These are phyloP conservation scores for Pseudochaenichthys georgianus DNA, from an alignment of 2,797 vertebrate genomes.

Conservation along the genomic window DNA sequence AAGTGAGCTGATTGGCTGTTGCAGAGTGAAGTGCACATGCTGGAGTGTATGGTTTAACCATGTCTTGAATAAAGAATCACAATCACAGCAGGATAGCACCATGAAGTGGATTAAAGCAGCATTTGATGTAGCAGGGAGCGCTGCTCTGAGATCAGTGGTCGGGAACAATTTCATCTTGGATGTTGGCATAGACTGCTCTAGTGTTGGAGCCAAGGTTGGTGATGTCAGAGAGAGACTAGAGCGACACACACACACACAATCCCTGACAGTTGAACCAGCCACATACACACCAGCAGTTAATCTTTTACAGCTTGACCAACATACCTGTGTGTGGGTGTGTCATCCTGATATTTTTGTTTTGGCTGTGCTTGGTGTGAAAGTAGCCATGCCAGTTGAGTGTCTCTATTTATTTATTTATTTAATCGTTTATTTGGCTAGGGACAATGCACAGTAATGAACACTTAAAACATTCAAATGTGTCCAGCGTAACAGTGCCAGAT, in stretches of 20 bases:
- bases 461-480: too few species aligned
- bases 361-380: constrained; percentile 17
- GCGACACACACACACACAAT: not conserved
- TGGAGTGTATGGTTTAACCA: too few species aligned
- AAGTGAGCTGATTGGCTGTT: too few species aligned
- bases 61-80: too few species aligned
- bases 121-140: not conserved
- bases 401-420: not conserved
- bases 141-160: constrained; percentile 18
- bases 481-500: too few species aligned
- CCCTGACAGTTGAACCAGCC: not conserved
- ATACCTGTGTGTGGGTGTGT: not conserved
- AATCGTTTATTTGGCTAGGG: too few species aligned
- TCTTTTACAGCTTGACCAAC: not conserved
- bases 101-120: too few species aligned
- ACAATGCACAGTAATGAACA: too few species aligned
- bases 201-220: constrained; percentile 5
- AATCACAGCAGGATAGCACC: too few species aligned
- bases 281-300: constrained; percentile 14
- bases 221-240: constrained; percentile 29
- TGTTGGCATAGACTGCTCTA: constrained; percentile 2
- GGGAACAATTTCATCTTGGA: constrained; percentile 15
- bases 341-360: constrained; percentile 21
- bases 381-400: not conserved
- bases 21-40: too few species aligned